These are phyloP conservation scores for Sebastes fasciatus DNA, from an alignment of 2,113 vertebrate genomes.

Conservation along the genomic window DNA sequence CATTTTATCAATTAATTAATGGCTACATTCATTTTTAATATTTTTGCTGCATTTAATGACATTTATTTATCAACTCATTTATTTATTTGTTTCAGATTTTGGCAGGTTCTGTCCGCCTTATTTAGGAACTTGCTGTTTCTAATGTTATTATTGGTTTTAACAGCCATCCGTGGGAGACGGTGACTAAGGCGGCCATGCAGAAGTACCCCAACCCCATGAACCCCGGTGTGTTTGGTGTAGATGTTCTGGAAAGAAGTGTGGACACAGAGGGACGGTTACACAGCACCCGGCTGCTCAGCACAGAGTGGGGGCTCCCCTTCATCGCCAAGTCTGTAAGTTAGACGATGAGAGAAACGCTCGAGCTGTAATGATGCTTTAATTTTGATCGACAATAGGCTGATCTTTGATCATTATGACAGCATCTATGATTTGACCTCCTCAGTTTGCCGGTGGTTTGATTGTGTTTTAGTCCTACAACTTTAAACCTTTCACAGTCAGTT, in stretches of 20 bases:
- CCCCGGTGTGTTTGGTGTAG: slow-evolving; percentile 94
- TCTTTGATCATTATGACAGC: not conserved
- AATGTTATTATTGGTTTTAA: not conserved
- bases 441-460: not conserved
- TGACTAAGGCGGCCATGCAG: slow-evolving; percentile 97
- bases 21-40: too few relatives aligned
- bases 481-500: too few relatives aligned
- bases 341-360: not conserved
- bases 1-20: too few relatives aligned
- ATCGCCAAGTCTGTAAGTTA: slow-evolving; percentile 92
- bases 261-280: slow-evolving; percentile 91
- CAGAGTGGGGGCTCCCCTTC: slow-evolving; percentile 95
- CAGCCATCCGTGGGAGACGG: slow-evolving; percentile 98
- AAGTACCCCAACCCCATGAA: slow-evolving; percentile 99
- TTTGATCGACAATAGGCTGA: not conserved
- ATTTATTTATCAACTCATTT: too few relatives aligned
- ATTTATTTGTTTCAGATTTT: too few relatives aligned
- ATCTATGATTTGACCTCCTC: not conserved
- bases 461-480: too few relatives aligned
- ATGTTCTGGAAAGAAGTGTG: slow-evolving; percentile 90
- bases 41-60: too few relatives aligned
- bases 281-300: slow-evolving; percentile 95
- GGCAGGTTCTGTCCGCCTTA: too few relatives aligned
- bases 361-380: too few relatives aligned
- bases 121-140: not conserved